Evolutionary conservation across 2,888 invertebrate genomes (phyloP), one percentile per base, ranked within the genome.

Genomic region (Nezara viridula): DNA sequence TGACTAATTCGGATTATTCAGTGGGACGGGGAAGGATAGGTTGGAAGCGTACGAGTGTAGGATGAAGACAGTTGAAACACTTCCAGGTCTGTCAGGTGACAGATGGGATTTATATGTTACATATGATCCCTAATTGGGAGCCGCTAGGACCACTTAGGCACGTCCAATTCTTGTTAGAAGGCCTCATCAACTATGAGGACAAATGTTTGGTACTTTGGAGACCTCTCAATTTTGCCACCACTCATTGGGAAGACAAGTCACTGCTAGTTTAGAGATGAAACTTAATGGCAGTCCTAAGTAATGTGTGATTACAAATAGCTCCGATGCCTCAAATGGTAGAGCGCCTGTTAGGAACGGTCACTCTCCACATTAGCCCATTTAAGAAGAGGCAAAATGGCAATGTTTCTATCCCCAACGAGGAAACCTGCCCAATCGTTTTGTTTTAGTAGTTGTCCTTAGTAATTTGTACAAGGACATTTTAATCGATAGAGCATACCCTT

Each of bases 41-140:
- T 77, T 40, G 40, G 40, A 77, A 24, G 2, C 24, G 47, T 3
- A 5, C 12, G 81, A 47, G 44, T 44, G 81, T 47, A 81, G 44
- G 44, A 81, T 81, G 81, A 81, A 81, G 81, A 81, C 81, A 47
- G 81, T 44, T 44, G 12, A 44, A 81, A 81, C 81, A 81, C n/a
- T 44, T 81, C 44, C 24, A 81, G 44, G 12, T n/a, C 81, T n/a
- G 81, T n/a, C 44, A 81, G 44, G 81, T 81, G 81, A 81, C 81
- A 81, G 81, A 81, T 81, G 81, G 81, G 81, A 81, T 81, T 81
- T 44, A 81, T 81, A 81, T 81, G 40, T 47, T 81, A 81, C 81
- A 81, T 81, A 81, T 81, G 44, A 81, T 40, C 40, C 81, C 81
- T 81, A 81, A 81, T 81, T 81, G 81, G 81, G 21, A 44, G 40